phyloP scores from a whole-genome alignment of 2,113 vertebrate species.

The Brienomyrus longianalis region DNA sequence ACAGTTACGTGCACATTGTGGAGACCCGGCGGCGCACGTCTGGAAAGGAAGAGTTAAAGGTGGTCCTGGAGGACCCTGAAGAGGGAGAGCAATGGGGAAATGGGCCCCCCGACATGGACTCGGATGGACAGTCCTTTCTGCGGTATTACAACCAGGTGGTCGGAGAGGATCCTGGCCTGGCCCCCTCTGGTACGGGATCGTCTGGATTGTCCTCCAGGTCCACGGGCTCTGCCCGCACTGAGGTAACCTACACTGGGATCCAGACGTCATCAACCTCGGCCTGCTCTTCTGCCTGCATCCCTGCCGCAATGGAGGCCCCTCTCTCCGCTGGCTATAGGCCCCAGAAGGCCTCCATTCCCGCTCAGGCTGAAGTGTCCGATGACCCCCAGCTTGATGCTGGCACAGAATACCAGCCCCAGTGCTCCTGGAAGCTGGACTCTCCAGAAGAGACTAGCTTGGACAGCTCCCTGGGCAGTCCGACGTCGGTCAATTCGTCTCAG shows the following conservation, averaged over 20 bases:
- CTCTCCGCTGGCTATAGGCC: constrained; percentile 60
- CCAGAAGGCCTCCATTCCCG: constrained; percentile 49
- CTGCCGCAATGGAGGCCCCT: constrained; percentile 19
- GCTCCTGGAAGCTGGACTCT: constrained; percentile 70
- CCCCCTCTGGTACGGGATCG: constrained; percentile 45
- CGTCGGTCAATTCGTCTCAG: constrained; percentile 85
- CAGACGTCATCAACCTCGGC: constrained; percentile 69
- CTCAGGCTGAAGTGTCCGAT: constrained; percentile 36
- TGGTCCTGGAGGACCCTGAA: constrained; percentile 63
- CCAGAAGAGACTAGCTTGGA: constrained; percentile 65
- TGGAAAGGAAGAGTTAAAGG: constrained; percentile 71
- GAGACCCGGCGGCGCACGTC: constrained; percentile 58
- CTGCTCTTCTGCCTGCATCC: constrained; percentile 36
- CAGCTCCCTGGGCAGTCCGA: constrained; percentile 80
- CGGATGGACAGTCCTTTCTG: constrained; percentile 64
- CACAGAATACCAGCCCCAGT: constrained; percentile 83
- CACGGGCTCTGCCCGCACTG: constrained; percentile 58
- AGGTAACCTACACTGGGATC: constrained; percentile 87
- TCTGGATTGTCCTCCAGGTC: constrained; percentile 66
- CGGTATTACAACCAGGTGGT: constrained; percentile 80
- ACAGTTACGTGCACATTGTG: constrained; percentile 81
- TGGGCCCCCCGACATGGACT: constrained; percentile 60
- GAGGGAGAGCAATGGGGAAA: constrained; percentile 45
- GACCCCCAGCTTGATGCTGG: constrained; percentile 41
- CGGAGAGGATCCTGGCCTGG: constrained; percentile 62